Base-by-base conservation (phyloP, 92 coral and sea anemone genomes). In the Bergia puertoricense region DNA sequence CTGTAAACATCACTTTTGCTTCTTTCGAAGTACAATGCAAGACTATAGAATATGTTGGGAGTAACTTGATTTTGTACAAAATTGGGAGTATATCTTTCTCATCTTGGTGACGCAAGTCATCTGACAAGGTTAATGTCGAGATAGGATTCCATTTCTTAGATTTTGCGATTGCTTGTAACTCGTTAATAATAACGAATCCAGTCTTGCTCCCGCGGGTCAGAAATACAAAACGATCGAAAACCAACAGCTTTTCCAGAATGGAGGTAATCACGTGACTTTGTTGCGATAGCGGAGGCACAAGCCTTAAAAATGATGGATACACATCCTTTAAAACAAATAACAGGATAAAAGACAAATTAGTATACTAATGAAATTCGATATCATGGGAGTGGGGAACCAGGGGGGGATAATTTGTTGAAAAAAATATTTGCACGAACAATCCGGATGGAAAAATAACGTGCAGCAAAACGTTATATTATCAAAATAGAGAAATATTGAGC, bases 191-290 rank as follows among this genome's bases (percentile, higher is more conserved):
- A 6, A 8, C 46, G 7, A 36, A 48, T 11, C 78, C 78, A 38
- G 40, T 36, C 78, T 30, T 15, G 22, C 40, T 42, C 2, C 44
- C 48, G 36, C 78, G 22, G 42, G 78, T 18, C 78, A 74, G 22
- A 13, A 42, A 14, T 74, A 74, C 45, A 18, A 74, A 74, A 74
- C 45, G 44, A 11, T 62, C 68, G 22, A 74, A 74, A 40, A 74
- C 18, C 7, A 74, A 74, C 18, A 74, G 78, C 78, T 74, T 74
- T 36, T 74, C 78, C 46, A 74, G 13, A 20, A 74, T 74, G 22
- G 78, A 40, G 7, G 45, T 38, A 38, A 74, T 74, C 48, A 74
- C 78, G 78, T 74, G 48, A 74, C 78, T 74, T 74, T 74, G 78
- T 40, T 40, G 78, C 8, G 46, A 38, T 38, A 18, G 3, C 16